Base-by-base conservation (phyloP, 2,797 vertebrate species). In the Clarias laeviceps region DNA sequence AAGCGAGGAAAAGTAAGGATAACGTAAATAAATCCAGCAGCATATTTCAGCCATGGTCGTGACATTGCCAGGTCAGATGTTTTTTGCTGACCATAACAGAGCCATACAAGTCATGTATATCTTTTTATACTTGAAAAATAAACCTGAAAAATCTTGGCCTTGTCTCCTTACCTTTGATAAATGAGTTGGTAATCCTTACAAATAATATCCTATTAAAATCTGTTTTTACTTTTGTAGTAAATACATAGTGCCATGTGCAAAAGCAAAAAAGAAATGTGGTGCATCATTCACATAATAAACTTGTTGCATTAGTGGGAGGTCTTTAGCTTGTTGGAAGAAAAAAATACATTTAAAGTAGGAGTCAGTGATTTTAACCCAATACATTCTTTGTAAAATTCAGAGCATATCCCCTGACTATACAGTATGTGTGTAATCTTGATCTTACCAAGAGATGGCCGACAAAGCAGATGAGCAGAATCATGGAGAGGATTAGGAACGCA, bases 401-500 rank as follows among this genome's bases (percentile, higher is more conserved):
- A 34, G 34, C 34, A 34, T 34, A 34, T 34, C 37, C 6, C 37
- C 37, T 40, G 37, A 40, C 37, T 40, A 5, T 40, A 40, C n/a
- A n/a, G n/a, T 40, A 7, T 40, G 37, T 40, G 7, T 40, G 37
- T 40, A 40, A 40, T 40, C 37, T 40, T 40, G 37, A 40, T 37
- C 97, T 82, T 95, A 99, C 98, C 97, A 98, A 90, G 84, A 99
- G 95, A 90, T 98, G 98, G 89, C 97, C 97, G 83, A 96, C 95
- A 50, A 99, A 99, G 93, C 98, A 99, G 90, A 98, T 94, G 84
- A 98, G 95, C 84, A 99, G 96, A 94, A 98, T 98, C 88, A 97
- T 92, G 91, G 96, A 96, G 86, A 99, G 88, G 17, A 97, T 90
- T 85, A 99, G 93, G 91, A 98, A 99, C 0, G 97, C 95, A 87